Base-by-base conservation (phyloP, 2,888 invertebrate species). In the Yponomeuta cagnagella region DNA sequence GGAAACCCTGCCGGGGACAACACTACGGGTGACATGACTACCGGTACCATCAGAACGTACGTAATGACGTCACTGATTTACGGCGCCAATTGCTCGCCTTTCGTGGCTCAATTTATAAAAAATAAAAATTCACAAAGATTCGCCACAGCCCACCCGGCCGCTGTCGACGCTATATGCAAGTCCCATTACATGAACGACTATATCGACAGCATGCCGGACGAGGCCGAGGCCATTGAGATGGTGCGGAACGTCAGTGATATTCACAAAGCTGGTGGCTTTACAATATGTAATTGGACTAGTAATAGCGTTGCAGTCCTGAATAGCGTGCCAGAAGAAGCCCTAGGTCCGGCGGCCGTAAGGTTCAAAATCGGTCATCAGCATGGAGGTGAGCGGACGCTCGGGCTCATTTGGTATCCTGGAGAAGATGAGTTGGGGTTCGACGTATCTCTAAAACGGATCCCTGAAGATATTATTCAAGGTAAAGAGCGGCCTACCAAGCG, bases 131-230 rank as follows among this genome's bases (percentile, higher is more conserved):
- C 75, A 0, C 37, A 64, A 10, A 68, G 71, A 33, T 72, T 70
- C 58, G 15, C 43, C 5, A n/a, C 68, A 9, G 52, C 70, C 1
- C 68, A 71, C 31, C 73, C 72, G 2, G 68, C 33, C 15, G 76
- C 76, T 23, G 74, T 74, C 37, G 70, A 75, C 1, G 77, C 76
- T 4, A 68, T 76, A 9, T 73, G 72, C 30, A 72, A 74, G 48
- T 75, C 77, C 9, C 77, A 77, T 71, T 78, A 78, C 66, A 75
- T 79, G 73, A 78, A 78, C 31, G 77, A 79, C n/a, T 79, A 76
- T 63, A 70, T 81, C 5, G 77, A 77, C 4, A 77, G 78, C 63
- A 73, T 75, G 2, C 74, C 76, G 5, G 72, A 74, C 0, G 71
- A 69, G 5, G 70, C 74, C 1, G 73, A 75, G 70, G 78, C 80